These are phyloP conservation scores for Scaptomyza hsui DNA, from an alignment of 1,140 invertebrate species.

Conservation along the genomic window DNA sequence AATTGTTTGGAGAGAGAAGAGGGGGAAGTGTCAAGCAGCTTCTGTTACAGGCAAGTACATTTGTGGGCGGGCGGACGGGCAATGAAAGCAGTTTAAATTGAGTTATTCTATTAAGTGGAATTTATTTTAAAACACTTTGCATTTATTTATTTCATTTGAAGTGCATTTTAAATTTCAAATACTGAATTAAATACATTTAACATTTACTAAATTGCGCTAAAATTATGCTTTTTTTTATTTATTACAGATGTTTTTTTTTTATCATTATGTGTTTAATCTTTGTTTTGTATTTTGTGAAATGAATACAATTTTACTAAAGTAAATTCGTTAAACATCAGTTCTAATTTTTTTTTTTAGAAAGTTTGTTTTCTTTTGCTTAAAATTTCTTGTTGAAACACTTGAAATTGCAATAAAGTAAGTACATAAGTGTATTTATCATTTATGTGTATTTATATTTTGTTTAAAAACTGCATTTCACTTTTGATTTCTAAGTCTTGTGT, in stretches of 20 bases:
- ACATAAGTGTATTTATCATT: slow-evolving; percentile 45
- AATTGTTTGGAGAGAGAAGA: slow-evolving; percentile 16
- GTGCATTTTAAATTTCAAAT: slow-evolving; percentile 72
- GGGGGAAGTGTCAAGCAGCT: neutral
- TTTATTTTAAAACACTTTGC: slow-evolving; percentile 63
- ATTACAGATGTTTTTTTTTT: slow-evolving; percentile 30
- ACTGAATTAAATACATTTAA: slow-evolving; percentile 75
- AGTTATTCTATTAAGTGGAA: slow-evolving; percentile 9
- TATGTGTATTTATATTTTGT: slow-evolving; percentile 21
- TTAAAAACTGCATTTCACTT: slow-evolving; percentile 41
- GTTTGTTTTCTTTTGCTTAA: slow-evolving; percentile 29
- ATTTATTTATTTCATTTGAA: slow-evolving; percentile 78
- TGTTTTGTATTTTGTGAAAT: slow-evolving; percentile 58
- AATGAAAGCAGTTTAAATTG: slow-evolving; percentile 23
- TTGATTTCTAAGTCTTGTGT: slow-evolving; percentile 31
- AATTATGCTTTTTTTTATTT: slow-evolving; percentile 51
- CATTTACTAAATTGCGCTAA: slow-evolving; percentile 78
- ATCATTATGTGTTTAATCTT: slow-evolving; percentile 35
- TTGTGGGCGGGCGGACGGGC: neutral
- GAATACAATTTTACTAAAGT: slow-evolving; percentile 83
- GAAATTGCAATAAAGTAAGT: slow-evolving; percentile 76
- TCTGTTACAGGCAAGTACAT: neutral
- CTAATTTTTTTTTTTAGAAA: slow-evolving; percentile 61
- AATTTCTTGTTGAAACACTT: slow-evolving; percentile 68
- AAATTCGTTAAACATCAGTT: slow-evolving; percentile 84